phyloP scores from a whole-genome alignment of 1,140 invertebrate genomes.

The Drosophila persimilis region DNA sequence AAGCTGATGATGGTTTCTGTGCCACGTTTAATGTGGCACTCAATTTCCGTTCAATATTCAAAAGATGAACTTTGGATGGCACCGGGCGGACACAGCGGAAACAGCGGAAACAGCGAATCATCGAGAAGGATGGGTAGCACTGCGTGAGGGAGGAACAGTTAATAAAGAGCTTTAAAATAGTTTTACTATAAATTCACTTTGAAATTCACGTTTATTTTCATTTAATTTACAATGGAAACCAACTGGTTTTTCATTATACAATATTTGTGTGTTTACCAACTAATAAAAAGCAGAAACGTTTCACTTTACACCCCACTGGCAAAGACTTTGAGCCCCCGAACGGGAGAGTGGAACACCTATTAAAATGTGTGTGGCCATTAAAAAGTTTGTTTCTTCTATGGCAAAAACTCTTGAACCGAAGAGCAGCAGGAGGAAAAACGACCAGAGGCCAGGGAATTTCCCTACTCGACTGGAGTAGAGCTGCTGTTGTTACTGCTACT shows the following conservation, averaged over 20 bases:
- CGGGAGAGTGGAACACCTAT: constrained; percentile 49
- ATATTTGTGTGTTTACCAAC: constrained; percentile 48
- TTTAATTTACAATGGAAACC: constrained; percentile 47
- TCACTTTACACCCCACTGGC: constrained; percentile 51
- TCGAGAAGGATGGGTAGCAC: too few relatives aligned
- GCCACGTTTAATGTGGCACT: too few relatives aligned
- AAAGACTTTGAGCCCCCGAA: constrained; percentile 49
- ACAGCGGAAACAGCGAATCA: too few relatives aligned
- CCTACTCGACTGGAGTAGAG: not conserved
- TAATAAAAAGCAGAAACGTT: constrained; percentile 57
- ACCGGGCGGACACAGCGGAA: too few relatives aligned
- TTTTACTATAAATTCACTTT: too few relatives aligned
- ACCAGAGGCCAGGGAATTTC: not conserved
- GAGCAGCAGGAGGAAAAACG: not conserved
- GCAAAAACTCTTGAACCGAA: constrained; percentile 6
- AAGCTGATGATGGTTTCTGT: too few relatives aligned
- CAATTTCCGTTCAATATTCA: too few relatives aligned
- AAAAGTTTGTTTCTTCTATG: constrained; percentile 62
- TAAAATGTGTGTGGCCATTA: constrained; percentile 71
- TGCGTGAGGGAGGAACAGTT: too few relatives aligned
- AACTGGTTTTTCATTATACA: constrained; percentile 44
- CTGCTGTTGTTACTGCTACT: constrained; percentile 16
- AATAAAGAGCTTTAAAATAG: too few relatives aligned
- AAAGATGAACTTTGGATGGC: too few relatives aligned
- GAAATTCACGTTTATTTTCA: constrained; percentile 31